Evolutionary conservation across 2,113 vertebrate species (phyloP).

Genomic region (Cygnus buccinator): DNA sequence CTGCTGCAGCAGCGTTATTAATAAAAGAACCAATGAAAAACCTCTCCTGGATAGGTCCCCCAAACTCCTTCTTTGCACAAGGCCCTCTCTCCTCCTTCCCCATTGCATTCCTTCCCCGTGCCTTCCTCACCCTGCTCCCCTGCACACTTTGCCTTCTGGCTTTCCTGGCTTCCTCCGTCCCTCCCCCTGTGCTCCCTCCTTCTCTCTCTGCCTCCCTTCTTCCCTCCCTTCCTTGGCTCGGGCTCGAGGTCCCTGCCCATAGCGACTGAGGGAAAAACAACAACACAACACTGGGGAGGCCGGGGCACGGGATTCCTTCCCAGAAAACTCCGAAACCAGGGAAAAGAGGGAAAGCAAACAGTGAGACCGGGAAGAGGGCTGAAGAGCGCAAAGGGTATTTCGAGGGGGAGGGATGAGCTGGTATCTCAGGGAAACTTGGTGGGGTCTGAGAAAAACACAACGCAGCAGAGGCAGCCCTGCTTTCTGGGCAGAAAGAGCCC

Average conservation of each 20-base stretch:
- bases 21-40: conserved; percentile 9
- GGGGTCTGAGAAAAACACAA: conserved; percentile 45
- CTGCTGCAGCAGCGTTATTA: neutral
- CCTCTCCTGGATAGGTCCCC: neutral
- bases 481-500: neutral
- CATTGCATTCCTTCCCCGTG: neutral
- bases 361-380: neutral
- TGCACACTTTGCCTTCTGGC: neutral
- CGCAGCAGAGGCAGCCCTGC: neutral
- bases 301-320: conserved; percentile 62
- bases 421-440: conserved; percentile 53
- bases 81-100: neutral
- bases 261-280: conserved; percentile 77
- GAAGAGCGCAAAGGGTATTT: conserved; percentile 26
- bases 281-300: conserved; percentile 76
- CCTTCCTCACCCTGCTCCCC: neutral
- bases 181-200: conserved; percentile 41
- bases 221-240: conserved; percentile 67
- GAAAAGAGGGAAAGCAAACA: conserved; percentile 44
- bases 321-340: conserved; percentile 61
- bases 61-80: neutral
- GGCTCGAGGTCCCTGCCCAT: conserved; percentile 74
- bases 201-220: conserved; percentile 27
- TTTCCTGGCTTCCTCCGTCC: conserved; percentile 35
- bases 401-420: conserved; percentile 33